These are phyloP conservation scores for Myotis lucifugus DNA, from an alignment of 2,113 vertebrate genomes.

Conservation along the genomic window DNA sequence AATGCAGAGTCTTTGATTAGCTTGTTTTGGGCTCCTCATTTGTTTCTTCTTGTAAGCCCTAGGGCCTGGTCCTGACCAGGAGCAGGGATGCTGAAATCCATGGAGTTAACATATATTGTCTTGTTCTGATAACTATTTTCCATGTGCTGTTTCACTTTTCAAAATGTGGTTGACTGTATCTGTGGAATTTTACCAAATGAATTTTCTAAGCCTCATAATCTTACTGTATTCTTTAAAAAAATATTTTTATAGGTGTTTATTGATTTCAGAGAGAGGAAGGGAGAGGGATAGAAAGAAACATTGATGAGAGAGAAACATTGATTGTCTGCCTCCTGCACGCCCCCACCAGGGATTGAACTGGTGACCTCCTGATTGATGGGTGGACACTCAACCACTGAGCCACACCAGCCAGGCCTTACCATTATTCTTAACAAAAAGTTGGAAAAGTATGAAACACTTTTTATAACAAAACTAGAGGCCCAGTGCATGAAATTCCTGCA, in stretches of 20 bases:
- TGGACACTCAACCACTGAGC: too few species aligned
- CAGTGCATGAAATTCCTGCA: too few species aligned
- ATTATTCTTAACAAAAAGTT: neutral
- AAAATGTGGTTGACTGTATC: neutral
- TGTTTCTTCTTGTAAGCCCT: neutral
- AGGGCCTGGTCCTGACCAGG: neutral
- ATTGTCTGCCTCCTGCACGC: too few species aligned
- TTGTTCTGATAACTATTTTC: neutral
- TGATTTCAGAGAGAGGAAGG: too few species aligned
- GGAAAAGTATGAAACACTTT: neutral
- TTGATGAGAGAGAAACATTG: too few species aligned
- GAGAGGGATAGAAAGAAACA: too few species aligned
- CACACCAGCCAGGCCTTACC: too few species aligned
- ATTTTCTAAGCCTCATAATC: neutral
- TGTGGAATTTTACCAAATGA: neutral
- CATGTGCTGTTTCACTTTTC: neutral
- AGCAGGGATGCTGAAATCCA: neutral
- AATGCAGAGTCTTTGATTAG: neutral
- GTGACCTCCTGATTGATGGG: too few species aligned
- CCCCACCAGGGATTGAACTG: too few species aligned
- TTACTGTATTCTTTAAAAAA: neutral
- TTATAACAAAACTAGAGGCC: conserved; percentile 7
- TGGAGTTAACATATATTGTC: neutral
- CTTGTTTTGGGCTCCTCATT: neutral
- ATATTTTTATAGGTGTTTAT: too few species aligned